Percentiles rank a stretch among this genome's conserved stretches.
Evolutionary conservation across 2,888 invertebrate genomes (phyloP).

Genomic region (Eupithecia inturbata): DNA sequence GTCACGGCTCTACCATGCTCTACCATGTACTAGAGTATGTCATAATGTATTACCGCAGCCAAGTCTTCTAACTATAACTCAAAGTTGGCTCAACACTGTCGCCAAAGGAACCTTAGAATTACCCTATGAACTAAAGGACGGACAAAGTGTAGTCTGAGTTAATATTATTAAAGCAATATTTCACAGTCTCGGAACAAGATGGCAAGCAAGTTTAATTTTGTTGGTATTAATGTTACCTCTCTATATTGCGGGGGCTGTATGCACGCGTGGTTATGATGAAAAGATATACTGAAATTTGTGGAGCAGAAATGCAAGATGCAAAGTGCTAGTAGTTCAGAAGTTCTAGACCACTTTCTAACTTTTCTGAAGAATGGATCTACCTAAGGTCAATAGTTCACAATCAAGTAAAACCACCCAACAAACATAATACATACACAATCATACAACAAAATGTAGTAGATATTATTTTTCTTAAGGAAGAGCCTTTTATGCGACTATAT

Average conservation of each 20-base stretch:
- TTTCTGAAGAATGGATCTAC: background rate
- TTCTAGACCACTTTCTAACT: background rate
- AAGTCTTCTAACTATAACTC: background rate
- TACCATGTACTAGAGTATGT: background rate
- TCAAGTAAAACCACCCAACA: no score
- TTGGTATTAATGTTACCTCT: conserved; percentile 25
- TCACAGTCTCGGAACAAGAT: conserved; percentile 51
- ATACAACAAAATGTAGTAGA: no score
- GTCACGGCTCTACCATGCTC: background rate
- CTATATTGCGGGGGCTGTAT: conserved; percentile 6
- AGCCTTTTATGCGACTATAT: no score
- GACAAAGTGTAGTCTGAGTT: conserved; percentile 29
- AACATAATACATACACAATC: no score
- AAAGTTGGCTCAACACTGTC: conserved; percentile 14
- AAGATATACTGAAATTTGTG: background rate
- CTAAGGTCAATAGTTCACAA: no score
- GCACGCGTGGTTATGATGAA: background rate
- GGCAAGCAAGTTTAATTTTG: conserved; percentile 55
- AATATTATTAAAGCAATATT: conserved; percentile 39
- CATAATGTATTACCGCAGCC: background rate
- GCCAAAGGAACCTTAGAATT: conserved; percentile 14
- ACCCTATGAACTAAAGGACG: conserved; percentile 7
- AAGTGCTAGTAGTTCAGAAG: background rate
- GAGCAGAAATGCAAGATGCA: background rate
- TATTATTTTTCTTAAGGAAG: no score